Conservation (phyloP, 2,113 vertebrate species). For the Ptilorrhoa leucosticta region DNA sequence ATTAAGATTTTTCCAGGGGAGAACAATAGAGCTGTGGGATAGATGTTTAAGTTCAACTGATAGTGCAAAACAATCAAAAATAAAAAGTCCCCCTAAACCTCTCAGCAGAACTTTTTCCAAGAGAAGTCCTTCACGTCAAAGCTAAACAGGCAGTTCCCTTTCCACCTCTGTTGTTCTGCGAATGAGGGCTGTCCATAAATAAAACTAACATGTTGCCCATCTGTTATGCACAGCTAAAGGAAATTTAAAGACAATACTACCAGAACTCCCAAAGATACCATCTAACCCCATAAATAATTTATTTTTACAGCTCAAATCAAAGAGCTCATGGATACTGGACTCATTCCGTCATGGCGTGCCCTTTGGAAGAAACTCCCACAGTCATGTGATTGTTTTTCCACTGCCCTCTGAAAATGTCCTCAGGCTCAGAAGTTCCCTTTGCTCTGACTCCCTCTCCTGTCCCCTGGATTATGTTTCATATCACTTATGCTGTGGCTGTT, state of each 20-base stretch:
- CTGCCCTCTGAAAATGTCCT: background rate
- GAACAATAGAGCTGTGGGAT: conserved; percentile 21
- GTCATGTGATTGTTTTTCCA: background rate
- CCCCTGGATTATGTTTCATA: background rate
- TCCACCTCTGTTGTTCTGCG: background rate
- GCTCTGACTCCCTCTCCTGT: background rate
- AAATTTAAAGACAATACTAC: conserved; percentile 13
- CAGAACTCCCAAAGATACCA: background rate
- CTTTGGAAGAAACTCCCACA: background rate
- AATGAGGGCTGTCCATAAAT: background rate
- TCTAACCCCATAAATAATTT: conserved; percentile 18
- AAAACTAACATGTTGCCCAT: background rate
- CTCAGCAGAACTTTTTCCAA: conserved; percentile 5
- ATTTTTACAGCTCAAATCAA: conserved; percentile 44
- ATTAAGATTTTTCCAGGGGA: conserved; percentile 37
- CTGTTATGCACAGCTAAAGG: background rate
- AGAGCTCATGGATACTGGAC: background rate
- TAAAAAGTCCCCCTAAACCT: background rate
- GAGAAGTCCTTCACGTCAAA: background rate
- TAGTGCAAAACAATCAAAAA: background rate
- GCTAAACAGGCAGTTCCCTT: background rate
- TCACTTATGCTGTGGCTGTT: background rate
- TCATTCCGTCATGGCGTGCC: background rate
- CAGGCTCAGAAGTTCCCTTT: background rate
- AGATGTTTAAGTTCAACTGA: background rate